Evolutionary conservation across 2,888 invertebrate genomes (phyloP).

Genomic region (Hemistola chrysoprasaria): DNA sequence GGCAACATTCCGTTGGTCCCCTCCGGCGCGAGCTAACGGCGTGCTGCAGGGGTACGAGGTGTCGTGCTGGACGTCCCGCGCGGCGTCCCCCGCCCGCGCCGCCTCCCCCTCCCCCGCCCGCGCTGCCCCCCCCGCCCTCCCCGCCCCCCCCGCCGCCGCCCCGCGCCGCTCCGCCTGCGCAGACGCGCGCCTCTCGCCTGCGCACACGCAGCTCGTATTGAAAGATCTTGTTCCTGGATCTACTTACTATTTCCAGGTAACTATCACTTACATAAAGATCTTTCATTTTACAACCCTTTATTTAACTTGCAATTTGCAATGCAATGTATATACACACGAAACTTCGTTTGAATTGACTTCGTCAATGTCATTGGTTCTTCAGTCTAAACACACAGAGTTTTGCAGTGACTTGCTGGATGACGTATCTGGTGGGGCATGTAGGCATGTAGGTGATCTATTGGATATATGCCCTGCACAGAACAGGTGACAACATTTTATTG

Average conservation of each 20-base stretch:
- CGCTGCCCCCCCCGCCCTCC: conserved; percentile 68
- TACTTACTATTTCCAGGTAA: conserved; percentile 86
- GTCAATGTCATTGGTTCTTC: too few relatives aligned
- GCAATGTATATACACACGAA: too few relatives aligned
- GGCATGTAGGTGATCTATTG: too few relatives aligned
- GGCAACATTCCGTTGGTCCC: conserved; percentile 91
- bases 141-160: conserved; percentile 22
- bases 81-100: conserved; percentile 20
- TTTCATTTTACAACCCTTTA: too few relatives aligned
- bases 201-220: conserved; percentile 81
- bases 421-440: too few relatives aligned
- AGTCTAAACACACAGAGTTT: too few relatives aligned
- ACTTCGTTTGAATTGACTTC: too few relatives aligned
- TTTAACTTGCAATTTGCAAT: too few relatives aligned
- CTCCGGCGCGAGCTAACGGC: conserved; percentile 88
- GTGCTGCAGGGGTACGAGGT: conserved; percentile 88
- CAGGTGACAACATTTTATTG: too few relatives aligned
- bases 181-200: conserved; percentile 69
- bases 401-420: too few relatives aligned
- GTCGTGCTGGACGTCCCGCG: conserved; percentile 82
- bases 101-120: conserved; percentile 75
- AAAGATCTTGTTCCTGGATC: conserved; percentile 81
- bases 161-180: conserved; percentile 79
- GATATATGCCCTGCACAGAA: too few relatives aligned
- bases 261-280: too few relatives aligned